Conservation (phyloP, 2,113 vertebrate genomes). For the Nipponia nippon region DNA sequence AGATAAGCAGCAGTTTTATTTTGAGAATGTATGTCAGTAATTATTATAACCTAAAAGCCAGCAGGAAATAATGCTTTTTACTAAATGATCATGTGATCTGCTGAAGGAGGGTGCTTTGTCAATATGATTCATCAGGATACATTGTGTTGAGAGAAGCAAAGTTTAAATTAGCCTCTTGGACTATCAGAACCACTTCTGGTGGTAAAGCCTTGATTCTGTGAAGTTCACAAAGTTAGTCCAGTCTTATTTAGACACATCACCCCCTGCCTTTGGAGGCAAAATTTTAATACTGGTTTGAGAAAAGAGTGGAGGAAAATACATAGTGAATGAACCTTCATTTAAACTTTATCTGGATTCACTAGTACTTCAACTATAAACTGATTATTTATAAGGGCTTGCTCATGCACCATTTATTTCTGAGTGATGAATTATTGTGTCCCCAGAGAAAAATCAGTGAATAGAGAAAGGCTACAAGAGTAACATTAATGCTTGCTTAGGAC, state of each 20-base stretch:
- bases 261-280: neutral
- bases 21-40: neutral
- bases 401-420: slow-evolving; percentile 34
- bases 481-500: neutral
- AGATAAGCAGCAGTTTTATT: neutral
- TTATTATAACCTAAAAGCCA: neutral
- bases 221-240: neutral
- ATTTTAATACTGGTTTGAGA: neutral
- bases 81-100: neutral
- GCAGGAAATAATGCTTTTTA: neutral
- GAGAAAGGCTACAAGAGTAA: slow-evolving; percentile 18
- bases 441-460: neutral
- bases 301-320: neutral
- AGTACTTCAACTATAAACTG: neutral
- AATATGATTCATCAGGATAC: neutral
- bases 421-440: slow-evolving; percentile 23
- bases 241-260: neutral
- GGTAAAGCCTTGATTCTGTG: neutral
- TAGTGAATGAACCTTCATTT: slow-evolving; percentile 2
- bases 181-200: neutral
- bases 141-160: neutral
- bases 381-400: slow-evolving; percentile 33
- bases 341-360: neutral
- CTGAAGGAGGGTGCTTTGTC: neutral
- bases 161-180: neutral